Evolutionary conservation across 2,888 invertebrate genomes (phyloP).

Genomic region (Cheilosia pagana): DNA sequence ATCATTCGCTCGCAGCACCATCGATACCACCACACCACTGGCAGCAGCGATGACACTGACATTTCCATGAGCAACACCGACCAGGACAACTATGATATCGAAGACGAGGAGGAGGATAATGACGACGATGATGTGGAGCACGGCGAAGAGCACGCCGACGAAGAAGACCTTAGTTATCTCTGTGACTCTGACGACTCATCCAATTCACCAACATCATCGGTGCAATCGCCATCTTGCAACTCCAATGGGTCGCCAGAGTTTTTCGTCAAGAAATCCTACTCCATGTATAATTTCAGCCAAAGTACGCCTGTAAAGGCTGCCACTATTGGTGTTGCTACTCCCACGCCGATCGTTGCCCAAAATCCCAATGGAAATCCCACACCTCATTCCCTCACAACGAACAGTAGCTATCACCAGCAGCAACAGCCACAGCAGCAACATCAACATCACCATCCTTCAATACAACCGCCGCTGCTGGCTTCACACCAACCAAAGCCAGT

Average conservation of each 20-base stretch:
- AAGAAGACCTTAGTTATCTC: conserved; percentile 39
- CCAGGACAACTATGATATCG: conserved; percentile 28
- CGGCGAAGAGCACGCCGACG: conserved; percentile 25
- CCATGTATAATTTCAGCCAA: conserved; percentile 48
- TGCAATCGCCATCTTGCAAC: conserved; percentile 44
- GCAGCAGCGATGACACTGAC: conserved; percentile 55
- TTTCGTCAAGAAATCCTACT: conserved; percentile 47
- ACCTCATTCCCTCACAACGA: conserved; percentile 4
- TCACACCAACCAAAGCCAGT: conserved; percentile 5
- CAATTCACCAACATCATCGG: conserved; percentile 39
- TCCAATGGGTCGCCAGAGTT: conserved; percentile 49
- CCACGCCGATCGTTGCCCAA: neutral
- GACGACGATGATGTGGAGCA: conserved; percentile 25
- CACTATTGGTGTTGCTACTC: neutral
- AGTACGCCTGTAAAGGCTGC: conserved; percentile 11
- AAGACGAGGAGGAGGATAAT: conserved; percentile 25
- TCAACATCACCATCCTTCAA: conserved; percentile 1
- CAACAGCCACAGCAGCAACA: conserved; percentile 32
- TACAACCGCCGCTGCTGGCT: neutral
- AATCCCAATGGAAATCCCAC: conserved; percentile 13
- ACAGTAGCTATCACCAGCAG: neutral
- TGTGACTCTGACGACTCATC: conserved; percentile 47
- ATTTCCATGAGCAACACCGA: conserved; percentile 52
- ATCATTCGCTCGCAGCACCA: conserved; percentile 24
- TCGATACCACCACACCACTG: conserved; percentile 41